Conservation (phyloP, 2,888 invertebrate species). For the Sepiola atlantica region DNA sequence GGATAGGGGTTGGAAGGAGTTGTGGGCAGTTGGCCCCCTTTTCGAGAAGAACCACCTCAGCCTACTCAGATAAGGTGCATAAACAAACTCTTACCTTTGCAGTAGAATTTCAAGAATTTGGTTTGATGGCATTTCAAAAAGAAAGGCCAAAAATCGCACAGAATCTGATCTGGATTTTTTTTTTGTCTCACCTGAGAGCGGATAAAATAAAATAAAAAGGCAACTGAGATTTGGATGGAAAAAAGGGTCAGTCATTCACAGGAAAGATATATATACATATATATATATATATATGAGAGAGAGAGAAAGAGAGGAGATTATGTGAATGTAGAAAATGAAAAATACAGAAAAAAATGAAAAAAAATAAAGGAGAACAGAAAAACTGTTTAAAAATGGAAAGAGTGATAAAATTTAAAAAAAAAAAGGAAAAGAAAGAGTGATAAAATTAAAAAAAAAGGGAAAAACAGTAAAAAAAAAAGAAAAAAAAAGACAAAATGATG, state of each 20-base stretch:
- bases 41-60: not conserved
- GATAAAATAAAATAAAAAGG: not conserved
- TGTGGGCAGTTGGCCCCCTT: not conserved
- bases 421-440: not conserved
- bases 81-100: constrained; percentile 44
- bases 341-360: not conserved
- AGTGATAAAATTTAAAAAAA: not conserved
- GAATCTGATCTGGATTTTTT: constrained; percentile 35
- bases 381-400: not conserved
- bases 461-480: not conserved
- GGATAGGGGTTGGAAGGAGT: not conserved
- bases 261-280: too few relatives aligned
- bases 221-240: not conserved
- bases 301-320: not conserved
- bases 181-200: not conserved
- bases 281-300: too few relatives aligned
- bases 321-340: not conserved
- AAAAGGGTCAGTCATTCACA: not conserved
- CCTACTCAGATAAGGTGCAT: not conserved
- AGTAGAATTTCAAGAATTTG: constrained; percentile 46
- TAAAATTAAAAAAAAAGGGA: not conserved
- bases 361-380: not conserved
- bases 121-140: constrained; percentile 46
- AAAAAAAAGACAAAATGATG: not conserved
- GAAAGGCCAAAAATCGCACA: constrained; percentile 43